Evolutionary conservation across 2,888 invertebrate species (phyloP).

Genomic region (Eurois occulta): DNA sequence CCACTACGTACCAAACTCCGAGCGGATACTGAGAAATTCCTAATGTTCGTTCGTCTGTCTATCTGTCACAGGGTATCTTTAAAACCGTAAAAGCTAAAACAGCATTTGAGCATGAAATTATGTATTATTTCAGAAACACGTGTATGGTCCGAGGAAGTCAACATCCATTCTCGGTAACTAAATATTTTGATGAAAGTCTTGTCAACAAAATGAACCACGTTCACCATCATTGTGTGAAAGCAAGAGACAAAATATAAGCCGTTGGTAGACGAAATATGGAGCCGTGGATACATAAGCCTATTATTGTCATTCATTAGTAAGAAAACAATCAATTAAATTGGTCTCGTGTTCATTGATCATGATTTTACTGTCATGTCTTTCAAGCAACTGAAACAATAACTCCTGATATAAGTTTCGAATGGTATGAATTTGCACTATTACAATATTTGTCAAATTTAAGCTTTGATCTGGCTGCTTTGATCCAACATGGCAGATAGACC

Average conservation of each 20-base stretch:
- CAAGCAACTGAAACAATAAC: background rate
- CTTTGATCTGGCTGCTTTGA: background rate
- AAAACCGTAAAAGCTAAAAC: constrained; percentile 4
- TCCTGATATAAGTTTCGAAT: background rate
- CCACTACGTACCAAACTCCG: background rate
- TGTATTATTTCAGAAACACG: constrained; percentile 10
- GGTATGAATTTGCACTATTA: background rate
- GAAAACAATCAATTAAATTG: background rate
- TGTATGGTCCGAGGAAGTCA: background rate
- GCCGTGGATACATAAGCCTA: background rate
- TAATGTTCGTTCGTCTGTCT: background rate
- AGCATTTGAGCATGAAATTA: background rate
- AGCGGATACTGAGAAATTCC: background rate
- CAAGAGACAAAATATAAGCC: constrained; percentile 6
- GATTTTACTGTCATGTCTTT: background rate
- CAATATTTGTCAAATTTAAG: background rate
- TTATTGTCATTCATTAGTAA: background rate
- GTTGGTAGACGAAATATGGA: constrained; percentile 13
- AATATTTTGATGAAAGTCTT: constrained; percentile 50
- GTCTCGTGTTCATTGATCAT: background rate
- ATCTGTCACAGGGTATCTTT: background rate
- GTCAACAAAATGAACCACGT: constrained; percentile 27
- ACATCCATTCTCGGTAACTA: constrained; percentile 20
- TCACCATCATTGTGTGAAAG: constrained; percentile 12
- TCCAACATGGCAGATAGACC: background rate